phyloP scores from a whole-genome alignment of 37 sponge, comb jelly and placozoan species.

The Bolinopsis microptera region DNA sequence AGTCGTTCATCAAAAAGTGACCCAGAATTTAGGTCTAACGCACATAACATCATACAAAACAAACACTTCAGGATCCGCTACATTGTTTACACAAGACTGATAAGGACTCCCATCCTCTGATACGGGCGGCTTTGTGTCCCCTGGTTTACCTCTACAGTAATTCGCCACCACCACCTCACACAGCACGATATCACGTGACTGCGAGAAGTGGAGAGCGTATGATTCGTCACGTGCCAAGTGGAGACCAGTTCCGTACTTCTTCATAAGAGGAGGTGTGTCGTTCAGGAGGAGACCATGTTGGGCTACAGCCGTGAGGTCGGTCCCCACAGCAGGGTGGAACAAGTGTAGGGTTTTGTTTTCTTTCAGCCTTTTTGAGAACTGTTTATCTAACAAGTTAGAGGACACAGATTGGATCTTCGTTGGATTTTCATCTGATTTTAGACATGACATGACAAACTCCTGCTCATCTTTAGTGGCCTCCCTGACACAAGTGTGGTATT shows the following conservation, averaged over 20 bases:
- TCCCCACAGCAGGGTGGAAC: constrained; percentile 29
- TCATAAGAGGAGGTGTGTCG: constrained; percentile 36
- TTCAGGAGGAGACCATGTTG: constrained; percentile 18
- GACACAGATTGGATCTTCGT: background rate
- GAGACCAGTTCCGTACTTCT: constrained; percentile 59
- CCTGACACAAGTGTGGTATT: background rate
- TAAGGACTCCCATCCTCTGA: background rate
- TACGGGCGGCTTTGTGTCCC: background rate
- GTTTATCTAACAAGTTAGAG: constrained; percentile 4
- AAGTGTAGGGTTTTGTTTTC: background rate
- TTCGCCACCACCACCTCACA: constrained; percentile 13
- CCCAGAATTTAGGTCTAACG: constrained; percentile 6
- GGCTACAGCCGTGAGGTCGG: background rate
- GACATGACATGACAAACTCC: background rate
- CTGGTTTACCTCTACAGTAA: constrained; percentile 43
- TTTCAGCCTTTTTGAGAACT: background rate
- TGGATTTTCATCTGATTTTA: background rate
- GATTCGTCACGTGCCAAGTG: constrained; percentile 8
- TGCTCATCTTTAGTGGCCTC: background rate
- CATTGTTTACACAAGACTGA: constrained; percentile 51
- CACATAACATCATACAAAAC: constrained; percentile 63
- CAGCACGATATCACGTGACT: background rate
- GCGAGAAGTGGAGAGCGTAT: constrained; percentile 6
- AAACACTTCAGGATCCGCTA: constrained; percentile 41
- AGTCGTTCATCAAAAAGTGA: background rate